A percentile compares a stretch with the other conserved stretches of the same genome.
These are phyloP conservation scores for Hippasteria phrygiana DNA, from an alignment of 53 echinoderm and acorn worm species.

Conservation along the genomic window DNA sequence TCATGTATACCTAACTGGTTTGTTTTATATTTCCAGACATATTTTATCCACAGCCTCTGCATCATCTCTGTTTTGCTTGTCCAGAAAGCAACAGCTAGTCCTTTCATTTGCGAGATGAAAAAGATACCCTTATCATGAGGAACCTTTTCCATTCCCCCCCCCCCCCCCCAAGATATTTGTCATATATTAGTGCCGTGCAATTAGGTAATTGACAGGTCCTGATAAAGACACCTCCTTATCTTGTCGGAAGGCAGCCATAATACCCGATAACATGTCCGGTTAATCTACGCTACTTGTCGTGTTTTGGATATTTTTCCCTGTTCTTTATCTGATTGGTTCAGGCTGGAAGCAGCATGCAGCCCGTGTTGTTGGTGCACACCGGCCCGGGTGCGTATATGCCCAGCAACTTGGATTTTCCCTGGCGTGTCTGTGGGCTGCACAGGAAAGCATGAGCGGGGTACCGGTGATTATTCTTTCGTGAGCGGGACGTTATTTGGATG, in stretches of 20 bases:
- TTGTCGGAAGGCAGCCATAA: not conserved
- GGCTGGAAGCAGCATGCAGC: not conserved
- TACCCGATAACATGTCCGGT: conserved; percentile 2
- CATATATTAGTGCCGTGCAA: not conserved
- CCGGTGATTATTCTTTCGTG: conserved; percentile 24
- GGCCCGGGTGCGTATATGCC: not conserved
- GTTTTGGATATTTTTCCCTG: not conserved
- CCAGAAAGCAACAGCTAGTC: not conserved
- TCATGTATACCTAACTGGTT: too few species aligned
- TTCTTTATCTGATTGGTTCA: not conserved
- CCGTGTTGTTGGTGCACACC: not conserved
- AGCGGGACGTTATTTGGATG: conserved; percentile 11
- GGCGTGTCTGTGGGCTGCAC: not conserved
- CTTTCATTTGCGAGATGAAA: not conserved
- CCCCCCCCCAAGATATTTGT: not conserved
- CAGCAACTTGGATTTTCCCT: not conserved
- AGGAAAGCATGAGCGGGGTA: not conserved
- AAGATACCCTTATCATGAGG: not conserved
- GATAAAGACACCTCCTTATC: conserved; percentile 15
- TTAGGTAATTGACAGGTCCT: conserved; percentile 34
- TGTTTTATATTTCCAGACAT: too few species aligned
- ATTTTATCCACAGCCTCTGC: too few species aligned
- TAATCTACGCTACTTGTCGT: not conserved
- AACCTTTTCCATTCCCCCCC: not conserved
- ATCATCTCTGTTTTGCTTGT: not conserved